A percentile compares a stretch with the other conserved stretches of the same genome.
Evolutionary conservation across 2,888 invertebrate species (phyloP).

Genomic region (Tenthredo livida): DNA sequence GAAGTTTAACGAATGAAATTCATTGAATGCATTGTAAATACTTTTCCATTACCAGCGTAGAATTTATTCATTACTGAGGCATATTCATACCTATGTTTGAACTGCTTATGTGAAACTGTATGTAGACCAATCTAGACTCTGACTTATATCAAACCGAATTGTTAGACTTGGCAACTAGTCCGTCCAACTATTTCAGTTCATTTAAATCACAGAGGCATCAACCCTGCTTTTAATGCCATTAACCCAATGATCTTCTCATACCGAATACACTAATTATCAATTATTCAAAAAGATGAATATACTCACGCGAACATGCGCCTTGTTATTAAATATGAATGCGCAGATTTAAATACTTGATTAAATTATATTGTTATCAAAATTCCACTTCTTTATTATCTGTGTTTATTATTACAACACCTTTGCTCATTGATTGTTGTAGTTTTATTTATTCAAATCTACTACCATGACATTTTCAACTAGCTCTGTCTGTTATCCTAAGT

Average conservation of each 20-base stretch:
- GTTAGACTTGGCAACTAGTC: conserved; percentile 60
- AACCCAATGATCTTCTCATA: background rate
- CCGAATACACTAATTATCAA: background rate
- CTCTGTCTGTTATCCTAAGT: conserved; percentile 33
- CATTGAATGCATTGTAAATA: background rate
- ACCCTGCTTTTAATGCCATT: conserved; percentile 34
- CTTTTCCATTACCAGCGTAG: background rate
- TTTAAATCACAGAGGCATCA: conserved; percentile 64
- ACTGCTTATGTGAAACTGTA: conserved; percentile 1
- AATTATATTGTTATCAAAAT: background rate
- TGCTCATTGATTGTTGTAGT: background rate
- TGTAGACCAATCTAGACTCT: conserved; percentile 27
- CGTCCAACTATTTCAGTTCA: conserved; percentile 57
- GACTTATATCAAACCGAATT: conserved; percentile 59
- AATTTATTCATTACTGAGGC: background rate
- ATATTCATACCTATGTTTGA: background rate
- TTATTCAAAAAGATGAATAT: background rate
- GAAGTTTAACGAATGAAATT: background rate
- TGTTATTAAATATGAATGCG: background rate
- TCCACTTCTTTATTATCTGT: background rate
- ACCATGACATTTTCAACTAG: conserved; percentile 20
- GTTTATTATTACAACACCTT: background rate
- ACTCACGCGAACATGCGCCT: background rate
- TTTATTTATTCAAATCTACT: background rate
- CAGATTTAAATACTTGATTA: background rate